Evolutionary conservation across 2,113 vertebrate species (phyloP).

Genomic region (Colinus virginianus): DNA sequence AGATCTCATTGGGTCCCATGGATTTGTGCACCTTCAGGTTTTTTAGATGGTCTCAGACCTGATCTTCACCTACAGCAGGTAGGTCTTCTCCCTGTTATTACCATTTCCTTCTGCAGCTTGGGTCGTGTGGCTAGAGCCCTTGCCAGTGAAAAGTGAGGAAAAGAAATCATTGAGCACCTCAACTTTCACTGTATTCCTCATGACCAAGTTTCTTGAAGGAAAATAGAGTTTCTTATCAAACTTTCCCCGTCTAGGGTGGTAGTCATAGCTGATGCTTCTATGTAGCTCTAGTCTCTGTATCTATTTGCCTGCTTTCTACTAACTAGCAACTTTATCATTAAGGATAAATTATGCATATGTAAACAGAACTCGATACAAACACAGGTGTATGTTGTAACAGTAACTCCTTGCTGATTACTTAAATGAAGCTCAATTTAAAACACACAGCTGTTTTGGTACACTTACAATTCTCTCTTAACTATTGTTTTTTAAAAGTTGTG

Average conservation of each 20-base stretch:
- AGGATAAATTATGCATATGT: neutral
- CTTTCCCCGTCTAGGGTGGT: neutral
- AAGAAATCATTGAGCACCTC: too few relatives aligned
- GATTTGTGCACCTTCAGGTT: too few relatives aligned
- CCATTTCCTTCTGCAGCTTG: too few relatives aligned
- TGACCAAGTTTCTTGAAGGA: too few relatives aligned
- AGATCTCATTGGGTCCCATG: too few relatives aligned
- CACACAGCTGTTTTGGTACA: neutral
- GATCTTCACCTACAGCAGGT: too few relatives aligned
- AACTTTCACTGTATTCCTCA: too few relatives aligned
- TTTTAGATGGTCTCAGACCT: too few relatives aligned
- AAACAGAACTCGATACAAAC: neutral
- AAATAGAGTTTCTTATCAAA: neutral
- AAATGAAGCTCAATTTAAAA: conserved; percentile 38
- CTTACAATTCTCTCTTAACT: neutral
- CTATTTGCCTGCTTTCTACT: neutral
- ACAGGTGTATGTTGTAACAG: conserved; percentile 1
- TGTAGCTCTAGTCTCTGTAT: rapidly evolving
- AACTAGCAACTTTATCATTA: neutral
- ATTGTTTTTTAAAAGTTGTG: neutral
- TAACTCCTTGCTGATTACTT: conserved; percentile 13
- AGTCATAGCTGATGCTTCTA: neutral
- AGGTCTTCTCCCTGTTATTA: too few relatives aligned
- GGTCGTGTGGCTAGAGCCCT: too few relatives aligned
- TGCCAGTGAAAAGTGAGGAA: too few relatives aligned